Conservation (phyloP, 2,113 vertebrate species). For the Monarcha castaneiventris region DNA sequence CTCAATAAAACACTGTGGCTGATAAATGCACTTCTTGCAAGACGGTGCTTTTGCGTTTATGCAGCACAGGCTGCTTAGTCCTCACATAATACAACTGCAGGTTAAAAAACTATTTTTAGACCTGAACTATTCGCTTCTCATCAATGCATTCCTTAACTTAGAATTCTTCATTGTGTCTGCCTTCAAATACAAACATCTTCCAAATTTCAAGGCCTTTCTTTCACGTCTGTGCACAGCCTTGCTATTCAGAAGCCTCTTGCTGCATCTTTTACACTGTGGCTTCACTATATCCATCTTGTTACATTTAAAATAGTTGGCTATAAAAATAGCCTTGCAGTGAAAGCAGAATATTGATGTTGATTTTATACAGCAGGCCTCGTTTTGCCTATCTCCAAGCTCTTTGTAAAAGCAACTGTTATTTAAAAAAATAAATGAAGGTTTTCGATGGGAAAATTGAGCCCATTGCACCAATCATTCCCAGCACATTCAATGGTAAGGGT, state of each 20-base stretch:
- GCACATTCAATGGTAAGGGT: slow-evolving; percentile 2
- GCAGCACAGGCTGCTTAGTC: neutral
- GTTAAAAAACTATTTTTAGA: slow-evolving; percentile 11
- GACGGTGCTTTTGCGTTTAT: slow-evolving; percentile 7
- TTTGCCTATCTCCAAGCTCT: slow-evolving; percentile 5
- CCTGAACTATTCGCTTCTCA: neutral
- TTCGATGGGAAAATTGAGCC: slow-evolving; percentile 30
- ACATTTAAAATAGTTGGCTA: slow-evolving; percentile 1
- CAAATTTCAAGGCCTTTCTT: neutral
- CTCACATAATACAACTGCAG: neutral
- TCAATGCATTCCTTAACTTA: neutral
- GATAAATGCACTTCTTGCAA: slow-evolving; percentile 69
- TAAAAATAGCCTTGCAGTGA: slow-evolving; percentile 27
- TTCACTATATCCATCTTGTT: slow-evolving; percentile 17
- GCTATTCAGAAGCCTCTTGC: neutral
- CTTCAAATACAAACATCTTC: neutral
- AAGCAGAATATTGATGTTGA: slow-evolving; percentile 13
- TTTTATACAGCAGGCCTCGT: neutral
- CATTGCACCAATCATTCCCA: slow-evolving; percentile 8
- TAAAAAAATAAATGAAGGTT: slow-evolving; percentile 41
- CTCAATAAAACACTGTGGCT: slow-evolving; percentile 99
- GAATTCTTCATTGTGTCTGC: neutral
- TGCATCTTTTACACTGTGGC: neutral
- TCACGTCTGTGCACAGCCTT: neutral
- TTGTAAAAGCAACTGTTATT: slow-evolving; percentile 40